phyloP scores from a whole-genome alignment of 2,888 invertebrate species.

The Atrina japonica region DNA sequence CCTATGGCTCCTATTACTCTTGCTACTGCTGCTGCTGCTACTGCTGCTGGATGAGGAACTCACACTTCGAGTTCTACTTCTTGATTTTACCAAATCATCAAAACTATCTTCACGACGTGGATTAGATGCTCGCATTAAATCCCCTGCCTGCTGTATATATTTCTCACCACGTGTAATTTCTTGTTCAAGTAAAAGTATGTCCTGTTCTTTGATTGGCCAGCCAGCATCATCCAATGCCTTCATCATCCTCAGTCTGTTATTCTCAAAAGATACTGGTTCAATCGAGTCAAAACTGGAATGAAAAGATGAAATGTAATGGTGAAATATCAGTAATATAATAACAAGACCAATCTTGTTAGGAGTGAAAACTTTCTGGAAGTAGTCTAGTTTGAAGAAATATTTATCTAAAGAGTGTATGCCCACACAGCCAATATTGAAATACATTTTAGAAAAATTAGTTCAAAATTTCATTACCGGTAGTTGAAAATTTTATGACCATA shows the following conservation, averaged over 20 bases:
- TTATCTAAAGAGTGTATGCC: not conserved
- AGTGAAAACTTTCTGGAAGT: no score
- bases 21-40: constrained; percentile 31
- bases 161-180: constrained; percentile 74
- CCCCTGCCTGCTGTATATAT: constrained; percentile 74
- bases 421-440: no score
- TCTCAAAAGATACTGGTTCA: constrained; percentile 67
- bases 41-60: constrained; percentile 31
- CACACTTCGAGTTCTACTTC: not conserved
- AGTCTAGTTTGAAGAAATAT: not conserved
- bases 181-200: constrained; percentile 72
- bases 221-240: constrained; percentile 68
- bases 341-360: no score
- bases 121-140: constrained; percentile 62
- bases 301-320: no score
- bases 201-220: constrained; percentile 73
- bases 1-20: constrained; percentile 24
- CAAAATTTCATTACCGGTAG: no score
- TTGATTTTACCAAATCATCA: constrained; percentile 30
- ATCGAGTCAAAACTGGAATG: constrained; percentile 63
- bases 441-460: no score
- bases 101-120: constrained; percentile 31
- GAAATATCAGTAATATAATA: not conserved
- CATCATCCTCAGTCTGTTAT: constrained; percentile 66
- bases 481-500: no score